phyloP scores from a whole-genome alignment of 1,140 invertebrate species.

The Drosophila mauritiana region DNA sequence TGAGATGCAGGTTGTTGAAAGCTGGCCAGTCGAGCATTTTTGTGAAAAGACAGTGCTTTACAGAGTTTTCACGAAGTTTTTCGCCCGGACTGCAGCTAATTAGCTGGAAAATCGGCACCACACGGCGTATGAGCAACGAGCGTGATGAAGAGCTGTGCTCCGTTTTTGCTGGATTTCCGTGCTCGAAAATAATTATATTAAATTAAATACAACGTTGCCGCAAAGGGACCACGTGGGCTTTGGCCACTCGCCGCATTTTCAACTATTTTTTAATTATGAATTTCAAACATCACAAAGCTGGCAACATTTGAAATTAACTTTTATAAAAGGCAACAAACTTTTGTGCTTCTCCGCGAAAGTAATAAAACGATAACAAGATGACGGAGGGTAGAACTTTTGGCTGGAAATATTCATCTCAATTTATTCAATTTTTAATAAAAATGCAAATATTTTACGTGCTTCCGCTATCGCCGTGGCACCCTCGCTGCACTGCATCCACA shows the following conservation, averaged over 20 bases:
- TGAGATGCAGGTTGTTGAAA: too few relatives aligned
- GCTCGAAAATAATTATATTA: constrained; percentile 30
- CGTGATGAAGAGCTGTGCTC: constrained; percentile 19
- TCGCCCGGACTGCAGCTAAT: constrained; percentile 47
- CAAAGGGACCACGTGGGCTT: constrained; percentile 7
- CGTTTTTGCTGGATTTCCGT: background rate
- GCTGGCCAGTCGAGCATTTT: background rate
- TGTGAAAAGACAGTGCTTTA: constrained; percentile 5
- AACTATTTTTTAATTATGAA: constrained; percentile 79
- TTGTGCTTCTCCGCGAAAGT: constrained; percentile 42
- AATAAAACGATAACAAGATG: constrained; percentile 59
- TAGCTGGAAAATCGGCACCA: constrained; percentile 57
- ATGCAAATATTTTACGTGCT: constrained; percentile 67
- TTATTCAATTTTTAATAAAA: constrained; percentile 78
- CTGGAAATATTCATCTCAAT: constrained; percentile 53
- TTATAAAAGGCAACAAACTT: constrained; percentile 68
- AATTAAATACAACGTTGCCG: constrained; percentile 20
- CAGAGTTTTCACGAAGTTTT: constrained; percentile 1
- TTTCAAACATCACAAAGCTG: constrained; percentile 54
- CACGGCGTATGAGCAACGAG: constrained; percentile 55
- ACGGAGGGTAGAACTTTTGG: constrained; percentile 17
- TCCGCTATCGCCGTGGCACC: constrained; percentile 21
- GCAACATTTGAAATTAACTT: constrained; percentile 65
- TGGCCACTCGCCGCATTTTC: constrained; percentile 42
- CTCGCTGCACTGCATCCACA: constrained; percentile 16